Conservation (phyloP, 2,797 vertebrate species). For the Brotula barbata region DNA sequence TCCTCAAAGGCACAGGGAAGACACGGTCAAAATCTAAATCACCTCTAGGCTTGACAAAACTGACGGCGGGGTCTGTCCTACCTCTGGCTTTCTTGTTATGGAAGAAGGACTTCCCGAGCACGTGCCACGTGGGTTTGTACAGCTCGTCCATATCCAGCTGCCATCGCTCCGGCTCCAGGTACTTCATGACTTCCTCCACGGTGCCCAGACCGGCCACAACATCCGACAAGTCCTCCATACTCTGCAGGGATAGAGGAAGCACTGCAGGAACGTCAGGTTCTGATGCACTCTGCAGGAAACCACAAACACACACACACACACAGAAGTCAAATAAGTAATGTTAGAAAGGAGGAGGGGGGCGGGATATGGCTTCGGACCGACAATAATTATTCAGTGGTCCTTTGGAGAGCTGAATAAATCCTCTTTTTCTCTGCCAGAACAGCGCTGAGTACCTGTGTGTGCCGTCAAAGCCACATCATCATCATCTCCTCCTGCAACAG, state of each 20-base stretch:
- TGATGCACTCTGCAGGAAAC: conserved; percentile 79
- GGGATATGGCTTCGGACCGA: too few species aligned
- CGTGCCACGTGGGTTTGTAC: conserved; percentile 92
- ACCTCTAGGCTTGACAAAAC: not conserved
- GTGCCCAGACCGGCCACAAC: conserved; percentile 86
- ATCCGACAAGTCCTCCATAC: conserved; percentile 86
- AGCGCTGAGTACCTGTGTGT: not conserved
- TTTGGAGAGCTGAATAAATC: too few species aligned
- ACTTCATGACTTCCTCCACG: conserved; percentile 95
- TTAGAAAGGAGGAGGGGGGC: too few species aligned
- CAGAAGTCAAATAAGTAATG: too few species aligned
- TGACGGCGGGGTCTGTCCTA: too few species aligned
- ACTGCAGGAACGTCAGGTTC: conserved; percentile 78
- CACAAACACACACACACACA: not conserved
- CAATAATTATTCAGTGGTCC: too few species aligned
- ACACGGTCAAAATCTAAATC: not conserved
- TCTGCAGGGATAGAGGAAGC: conserved; percentile 79
- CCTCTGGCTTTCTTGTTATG: conserved; percentile 93
- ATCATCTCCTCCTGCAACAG: not conserved
- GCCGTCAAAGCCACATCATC: not conserved
- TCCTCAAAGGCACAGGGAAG: conserved; percentile 37
- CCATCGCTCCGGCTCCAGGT: conserved; percentile 95
- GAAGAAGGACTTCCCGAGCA: conserved; percentile 93
- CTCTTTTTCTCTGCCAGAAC: not conserved
- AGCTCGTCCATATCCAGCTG: conserved; percentile 95